Evolutionary conservation across 2,113 vertebrate genomes (phyloP).

Genomic region (Romanogobio albipinnatus): DNA sequence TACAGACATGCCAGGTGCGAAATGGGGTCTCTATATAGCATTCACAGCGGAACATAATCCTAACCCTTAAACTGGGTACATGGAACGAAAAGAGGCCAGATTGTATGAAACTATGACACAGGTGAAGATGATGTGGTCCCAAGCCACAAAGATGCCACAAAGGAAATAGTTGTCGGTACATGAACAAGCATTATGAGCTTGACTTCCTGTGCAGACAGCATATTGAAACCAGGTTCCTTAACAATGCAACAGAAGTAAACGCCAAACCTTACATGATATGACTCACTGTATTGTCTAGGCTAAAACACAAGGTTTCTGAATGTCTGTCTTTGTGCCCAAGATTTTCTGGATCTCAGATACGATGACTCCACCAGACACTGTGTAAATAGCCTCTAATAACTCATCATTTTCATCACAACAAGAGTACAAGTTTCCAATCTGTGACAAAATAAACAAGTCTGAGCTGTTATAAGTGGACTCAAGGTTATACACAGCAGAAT

Average conservation of each 20-base stretch:
- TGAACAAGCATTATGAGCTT: constrained; percentile 43
- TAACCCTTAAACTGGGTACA: background rate
- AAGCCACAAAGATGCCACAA: constrained; percentile 39
- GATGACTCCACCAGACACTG: constrained; percentile 14
- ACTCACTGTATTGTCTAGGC: constrained; percentile 11
- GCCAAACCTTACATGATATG: background rate
- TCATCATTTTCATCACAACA: background rate
- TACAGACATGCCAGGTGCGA: constrained; percentile 44
- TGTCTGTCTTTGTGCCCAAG: background rate
- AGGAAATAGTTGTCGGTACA: constrained; percentile 45
- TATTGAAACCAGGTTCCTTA: constrained; percentile 41
- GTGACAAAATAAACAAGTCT: constrained; percentile 11
- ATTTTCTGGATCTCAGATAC: background rate
- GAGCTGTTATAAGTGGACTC: constrained; percentile 1
- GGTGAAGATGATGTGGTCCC: constrained; percentile 41
- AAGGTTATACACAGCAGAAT: background rate
- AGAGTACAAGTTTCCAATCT: constrained; percentile 8
- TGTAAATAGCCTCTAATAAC: background rate
- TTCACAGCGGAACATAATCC: background rate
- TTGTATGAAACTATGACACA: constrained; percentile 49
- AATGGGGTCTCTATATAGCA: background rate
- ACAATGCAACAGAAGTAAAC: constrained; percentile 3
- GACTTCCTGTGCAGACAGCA: constrained; percentile 51
- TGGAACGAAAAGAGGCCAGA: constrained; percentile 29
- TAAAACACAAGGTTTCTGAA: constrained; percentile 2